Evolutionary conservation across 2,113 vertebrate genomes (phyloP).

Genomic region (Mungos mungo): DNA sequence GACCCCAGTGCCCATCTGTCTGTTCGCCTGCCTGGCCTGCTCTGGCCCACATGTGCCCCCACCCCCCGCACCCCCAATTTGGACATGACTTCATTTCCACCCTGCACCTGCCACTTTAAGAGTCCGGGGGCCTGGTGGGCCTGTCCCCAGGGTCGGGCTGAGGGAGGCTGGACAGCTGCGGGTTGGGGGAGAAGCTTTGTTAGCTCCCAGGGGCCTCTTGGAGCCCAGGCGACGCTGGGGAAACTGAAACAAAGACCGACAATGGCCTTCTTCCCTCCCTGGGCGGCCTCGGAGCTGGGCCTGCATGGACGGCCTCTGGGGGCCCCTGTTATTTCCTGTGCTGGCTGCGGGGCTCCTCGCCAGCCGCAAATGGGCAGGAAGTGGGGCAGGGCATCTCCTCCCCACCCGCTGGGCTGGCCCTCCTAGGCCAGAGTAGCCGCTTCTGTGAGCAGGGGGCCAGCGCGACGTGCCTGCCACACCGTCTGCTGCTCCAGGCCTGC

Average conservation of each 20-base stretch:
- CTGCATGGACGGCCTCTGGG: slow-evolving; percentile 58
- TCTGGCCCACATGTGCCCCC: background rate
- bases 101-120: slow-evolving; percentile 76
- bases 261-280: slow-evolving; percentile 74
- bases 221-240: slow-evolving; percentile 39
- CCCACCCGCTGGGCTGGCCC: slow-evolving; percentile 47
- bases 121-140: slow-evolving; percentile 55
- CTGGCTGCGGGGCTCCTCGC: slow-evolving; percentile 68
- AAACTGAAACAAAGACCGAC: slow-evolving; percentile 73
- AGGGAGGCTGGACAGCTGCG: slow-evolving; percentile 54
- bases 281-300: slow-evolving; percentile 40
- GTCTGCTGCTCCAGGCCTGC: background rate
- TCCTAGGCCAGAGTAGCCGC: background rate
- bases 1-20: slow-evolving; percentile 27
- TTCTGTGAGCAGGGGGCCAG: background rate
- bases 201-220: slow-evolving; percentile 60
- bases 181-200: slow-evolving; percentile 47
- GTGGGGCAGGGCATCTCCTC: slow-evolving; percentile 69
- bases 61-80: background rate
- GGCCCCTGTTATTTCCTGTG: slow-evolving; percentile 78
- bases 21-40: background rate
- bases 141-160: slow-evolving; percentile 32
- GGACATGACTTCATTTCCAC: slow-evolving; percentile 21
- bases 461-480: accelerated
- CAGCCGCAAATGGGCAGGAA: slow-evolving; percentile 70